Evolutionary conservation across 2,888 invertebrate species (phyloP), one percentile per base, ranked within the genome.

Genomic region (Seira sanloemensis): DNA sequence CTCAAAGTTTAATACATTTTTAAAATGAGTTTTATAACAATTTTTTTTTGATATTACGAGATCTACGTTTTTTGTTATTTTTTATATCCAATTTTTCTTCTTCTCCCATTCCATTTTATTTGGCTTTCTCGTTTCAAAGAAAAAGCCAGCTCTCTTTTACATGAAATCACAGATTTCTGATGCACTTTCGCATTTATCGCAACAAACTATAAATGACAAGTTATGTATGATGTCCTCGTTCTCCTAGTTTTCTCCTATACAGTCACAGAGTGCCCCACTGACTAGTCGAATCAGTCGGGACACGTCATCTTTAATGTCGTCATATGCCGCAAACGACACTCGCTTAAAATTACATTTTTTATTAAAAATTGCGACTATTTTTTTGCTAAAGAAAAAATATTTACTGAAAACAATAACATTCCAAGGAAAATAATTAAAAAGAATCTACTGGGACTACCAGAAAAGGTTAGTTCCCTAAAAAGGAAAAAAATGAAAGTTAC

Each of bases 111-210:
- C 58, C 58, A 58, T 4, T 58, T n/a, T 9, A 7, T 58, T n/a
- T 58, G 16, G 58, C 58, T 58, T 58, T 58, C 58, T 58, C 58
- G 12, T 16, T 58, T 24, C 21, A 73, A 73, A 50, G 72, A 79
- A 73, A 72, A 66, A 79, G 62, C 73, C 83, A 87, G 87, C 87
- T 87, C 87, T 87, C 86, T 87, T 87, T 87, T 86, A 87, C 87
- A 87, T 81, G 86, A 87, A 85, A 87, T 87, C 87, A 87, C 86
- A 85, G 85, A 83, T 86, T 87, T 80, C n/a, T 75, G 82, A 86
- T 86, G 76, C 69, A 74, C 50, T 37, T 75, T 76, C 21, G 46
- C 7, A 67, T 23, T 74, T 23, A 37, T 37, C 58, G 58, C 4
- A 9, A 58, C 58, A 9, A 58, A 58, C n/a, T n/a, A n/a, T n/a